Base-by-base conservation (phyloP, 2,113 vertebrate species). In the Hypocryptadius cinnamomeus region DNA sequence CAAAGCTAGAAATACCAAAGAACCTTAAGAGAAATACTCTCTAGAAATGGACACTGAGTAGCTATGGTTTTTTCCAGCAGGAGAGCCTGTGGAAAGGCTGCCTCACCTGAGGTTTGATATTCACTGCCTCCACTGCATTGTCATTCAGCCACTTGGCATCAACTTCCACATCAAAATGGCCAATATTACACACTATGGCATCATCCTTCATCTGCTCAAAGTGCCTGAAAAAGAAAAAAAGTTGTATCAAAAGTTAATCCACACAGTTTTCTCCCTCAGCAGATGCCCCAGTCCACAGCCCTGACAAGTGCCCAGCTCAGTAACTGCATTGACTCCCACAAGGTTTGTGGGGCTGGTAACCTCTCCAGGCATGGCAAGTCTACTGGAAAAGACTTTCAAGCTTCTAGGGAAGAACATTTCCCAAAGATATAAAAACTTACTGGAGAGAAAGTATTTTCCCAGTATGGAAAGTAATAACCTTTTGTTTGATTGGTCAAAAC, bases 141-240 rank as follows among this genome's bases (percentile, higher is more conserved):
- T 98, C 98, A 51, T 97, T 98, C 61, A 99, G 97, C 99, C 99
- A 99, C 94, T 96, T 98, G 54, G 99, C 98, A 76, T 99, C 99
- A 47, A 99, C 98, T 97, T 99, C 99, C 66, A 99, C 98, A 77
- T 99, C 99, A 77, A 99, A 99, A 91, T 99, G 99, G 47, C 99
- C 99, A 15, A 99, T 99, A 95, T 99, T 99, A 89, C 99, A 99
- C 25, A 99, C 98, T 6, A 99, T 99, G 92, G 99, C 81, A 54
- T 99, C 99, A 44, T 99, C 99, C 94, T 99, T 99, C 99, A 99
- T 99, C 85, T 98, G 93, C 92, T 99, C 99, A 85, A 99, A 99
- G 97, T 99, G 99, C 56, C 99, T 99, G 96, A 11, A 60, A 81
- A 79, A 61, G 12, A 63, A 80, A 28, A 65, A 33, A 22, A 74